Percentiles rank a stretch among this genome's conserved stretches.
Evolutionary conservation across 2,888 invertebrate genomes (phyloP).

Genomic region (Microplitis manilae): DNA sequence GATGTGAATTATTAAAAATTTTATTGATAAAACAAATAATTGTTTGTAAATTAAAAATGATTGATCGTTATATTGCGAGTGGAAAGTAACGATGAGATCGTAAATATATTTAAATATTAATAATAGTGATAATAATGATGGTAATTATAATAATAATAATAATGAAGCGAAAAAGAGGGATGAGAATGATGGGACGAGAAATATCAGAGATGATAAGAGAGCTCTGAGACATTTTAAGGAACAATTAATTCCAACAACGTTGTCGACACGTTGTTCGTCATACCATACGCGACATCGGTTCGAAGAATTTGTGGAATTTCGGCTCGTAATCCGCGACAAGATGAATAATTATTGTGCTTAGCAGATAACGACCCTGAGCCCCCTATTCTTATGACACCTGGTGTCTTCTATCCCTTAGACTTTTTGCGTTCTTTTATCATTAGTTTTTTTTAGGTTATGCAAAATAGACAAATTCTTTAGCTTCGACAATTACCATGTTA

Average conservation of each 20-base stretch:
- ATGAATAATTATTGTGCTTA: conserved; percentile 47
- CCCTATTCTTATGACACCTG: conserved; percentile 44
- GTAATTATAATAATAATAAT: neutral
- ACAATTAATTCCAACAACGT: conserved; percentile 38
- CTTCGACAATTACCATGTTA: neutral
- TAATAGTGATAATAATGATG: neutral
- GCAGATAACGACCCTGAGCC: neutral
- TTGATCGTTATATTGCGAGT: neutral
- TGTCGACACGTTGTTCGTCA: conserved; percentile 45
- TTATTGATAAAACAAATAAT: neutral
- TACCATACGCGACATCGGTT: conserved; percentile 42
- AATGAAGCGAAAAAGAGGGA: neutral
- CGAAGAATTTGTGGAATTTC: conserved; percentile 52
- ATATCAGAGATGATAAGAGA: conserved; percentile 29
- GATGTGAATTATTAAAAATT: neutral
- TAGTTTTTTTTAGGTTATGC: neutral
- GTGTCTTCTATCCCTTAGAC: conserved; percentile 31
- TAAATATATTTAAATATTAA: neutral
- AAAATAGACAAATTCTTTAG: neutral
- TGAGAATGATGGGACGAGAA: conserved; percentile 27
- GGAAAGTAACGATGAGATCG: conserved; percentile 13
- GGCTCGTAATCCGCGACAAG: conserved; percentile 49
- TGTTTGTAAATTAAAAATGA: neutral
- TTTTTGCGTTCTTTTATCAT: neutral
- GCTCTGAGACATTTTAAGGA: conserved; percentile 24